phyloP scores from a whole-genome alignment of 2,113 vertebrate genomes.

The Elaphurus davidianus region DNA sequence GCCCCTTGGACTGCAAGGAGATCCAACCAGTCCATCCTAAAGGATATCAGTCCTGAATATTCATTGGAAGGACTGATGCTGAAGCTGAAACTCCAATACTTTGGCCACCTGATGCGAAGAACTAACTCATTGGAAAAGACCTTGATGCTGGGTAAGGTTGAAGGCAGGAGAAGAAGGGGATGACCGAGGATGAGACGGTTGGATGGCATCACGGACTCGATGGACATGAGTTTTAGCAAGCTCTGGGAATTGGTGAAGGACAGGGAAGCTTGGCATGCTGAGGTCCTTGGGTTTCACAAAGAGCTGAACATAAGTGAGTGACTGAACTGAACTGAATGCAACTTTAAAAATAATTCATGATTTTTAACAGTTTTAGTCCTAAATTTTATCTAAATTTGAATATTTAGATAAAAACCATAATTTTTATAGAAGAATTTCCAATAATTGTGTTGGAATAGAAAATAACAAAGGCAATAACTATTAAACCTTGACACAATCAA shows the following conservation, averaged over 20 bases:
- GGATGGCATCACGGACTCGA: neutral
- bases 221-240: neutral
- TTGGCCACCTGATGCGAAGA: neutral
- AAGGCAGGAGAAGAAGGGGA: neutral
- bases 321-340: neutral
- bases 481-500: neutral
- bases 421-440: neutral
- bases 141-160: neutral
- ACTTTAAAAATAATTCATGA: neutral
- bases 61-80: neutral
- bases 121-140: neutral
- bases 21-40: neutral
- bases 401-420: neutral
- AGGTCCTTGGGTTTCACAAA: neutral
- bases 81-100: neutral
- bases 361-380: neutral
- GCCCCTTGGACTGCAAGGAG: neutral
- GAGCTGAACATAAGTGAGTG: neutral
- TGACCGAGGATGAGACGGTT: rapidly evolving
- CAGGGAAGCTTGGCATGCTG: neutral
- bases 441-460: neutral
- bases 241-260: neutral
- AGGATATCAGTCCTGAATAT: neutral
- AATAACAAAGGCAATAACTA: neutral
- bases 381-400: neutral